Conservation (phyloP, 2,888 invertebrate genomes). For the Stegophylla sp. region DNA sequence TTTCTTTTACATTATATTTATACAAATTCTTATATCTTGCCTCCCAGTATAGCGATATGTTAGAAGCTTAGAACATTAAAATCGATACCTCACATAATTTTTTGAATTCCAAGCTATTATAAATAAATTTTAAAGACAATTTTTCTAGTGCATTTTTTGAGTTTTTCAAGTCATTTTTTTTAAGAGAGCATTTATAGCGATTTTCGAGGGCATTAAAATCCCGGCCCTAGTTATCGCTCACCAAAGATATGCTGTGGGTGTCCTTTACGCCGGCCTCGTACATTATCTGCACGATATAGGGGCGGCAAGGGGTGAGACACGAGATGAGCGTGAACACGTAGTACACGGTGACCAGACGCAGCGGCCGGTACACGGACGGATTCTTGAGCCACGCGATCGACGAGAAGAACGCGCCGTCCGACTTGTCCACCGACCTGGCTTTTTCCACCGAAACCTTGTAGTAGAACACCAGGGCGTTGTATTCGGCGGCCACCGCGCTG, state of each 20-base stretch:
- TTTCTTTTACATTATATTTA: too few species aligned
- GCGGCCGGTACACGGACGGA: slow-evolving; percentile 18
- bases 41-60: too few species aligned
- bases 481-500: slow-evolving; percentile 5
- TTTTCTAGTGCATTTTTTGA: too few species aligned
- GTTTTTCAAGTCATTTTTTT: too few species aligned
- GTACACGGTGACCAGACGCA: slow-evolving; percentile 6
- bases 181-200: too few species aligned
- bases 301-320: slow-evolving; percentile 18
- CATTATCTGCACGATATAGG: slow-evolving; percentile 33
- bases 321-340: slow-evolving; percentile 34
- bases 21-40: too few species aligned
- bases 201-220: too few species aligned
- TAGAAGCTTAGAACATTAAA: too few species aligned
- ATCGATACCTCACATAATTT: too few species aligned
- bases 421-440: not conserved
- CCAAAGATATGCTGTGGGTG: slow-evolving; percentile 2
- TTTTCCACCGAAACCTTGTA: slow-evolving; percentile 11
- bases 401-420: not conserved
- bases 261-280: slow-evolving; percentile 11
- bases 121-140: too few species aligned
- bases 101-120: too few species aligned
- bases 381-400: not conserved
- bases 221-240: too few species aligned
- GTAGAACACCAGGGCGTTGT: slow-evolving; percentile 19